Conservation (phyloP, 2,888 invertebrate genomes). For the Boloria euphrosyne region DNA sequence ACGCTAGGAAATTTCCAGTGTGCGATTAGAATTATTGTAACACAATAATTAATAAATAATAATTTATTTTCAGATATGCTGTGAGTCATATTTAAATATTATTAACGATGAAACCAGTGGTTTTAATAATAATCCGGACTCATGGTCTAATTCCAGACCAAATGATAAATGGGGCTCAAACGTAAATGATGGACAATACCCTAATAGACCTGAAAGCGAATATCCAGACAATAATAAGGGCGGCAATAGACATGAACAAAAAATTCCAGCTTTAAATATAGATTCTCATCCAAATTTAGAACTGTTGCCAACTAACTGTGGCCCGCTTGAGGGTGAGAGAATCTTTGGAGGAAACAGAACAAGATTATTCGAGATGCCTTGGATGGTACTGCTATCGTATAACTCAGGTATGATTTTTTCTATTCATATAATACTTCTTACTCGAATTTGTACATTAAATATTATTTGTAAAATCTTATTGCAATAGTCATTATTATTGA, state of each 20-base stretch:
- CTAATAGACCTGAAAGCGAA: neutral
- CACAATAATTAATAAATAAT: neutral
- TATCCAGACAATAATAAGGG: neutral
- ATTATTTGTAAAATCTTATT: too few relatives aligned
- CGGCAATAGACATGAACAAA: conserved; percentile 25
- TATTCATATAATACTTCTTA: neutral
- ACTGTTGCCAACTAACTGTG: conserved; percentile 77
- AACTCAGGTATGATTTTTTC: conserved; percentile 54
- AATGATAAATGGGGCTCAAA: conserved; percentile 3
- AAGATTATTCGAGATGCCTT: conserved; percentile 85
- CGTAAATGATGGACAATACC: neutral
- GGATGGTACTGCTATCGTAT: conserved; percentile 89
- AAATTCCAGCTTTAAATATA: conserved; percentile 48
- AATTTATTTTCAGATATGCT: conserved; percentile 54
- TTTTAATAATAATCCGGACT: conserved; percentile 11
- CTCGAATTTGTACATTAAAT: neutral
- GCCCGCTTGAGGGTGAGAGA: conserved; percentile 76
- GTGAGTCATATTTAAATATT: conserved; percentile 35
- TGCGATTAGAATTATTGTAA: too few relatives aligned
- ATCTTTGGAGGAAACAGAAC: conserved; percentile 85
- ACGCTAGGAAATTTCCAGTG: too few relatives aligned
- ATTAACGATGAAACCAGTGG: neutral
- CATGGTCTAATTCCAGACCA: conserved; percentile 6
- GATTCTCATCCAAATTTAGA: conserved; percentile 54
- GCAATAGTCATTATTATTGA: too few relatives aligned